Percentiles rank a stretch among this genome's conserved stretches.
phyloP scores from a whole-genome alignment of 1,140 invertebrate genomes.

The Heliconius hermathena region DNA sequence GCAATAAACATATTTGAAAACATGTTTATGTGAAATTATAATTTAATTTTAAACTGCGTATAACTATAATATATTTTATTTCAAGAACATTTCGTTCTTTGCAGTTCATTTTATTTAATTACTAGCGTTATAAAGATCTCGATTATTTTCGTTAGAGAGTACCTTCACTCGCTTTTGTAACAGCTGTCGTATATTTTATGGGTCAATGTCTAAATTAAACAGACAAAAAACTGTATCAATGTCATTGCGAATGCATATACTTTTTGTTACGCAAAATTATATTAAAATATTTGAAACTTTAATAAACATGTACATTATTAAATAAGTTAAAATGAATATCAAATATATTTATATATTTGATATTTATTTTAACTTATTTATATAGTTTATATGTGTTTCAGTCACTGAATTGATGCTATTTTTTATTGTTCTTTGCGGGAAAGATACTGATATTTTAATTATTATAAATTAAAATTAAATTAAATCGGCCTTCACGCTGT shows the following conservation, averaged over 20 bases:
- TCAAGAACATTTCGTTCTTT: neutral
- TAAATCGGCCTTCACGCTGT: too few relatives aligned
- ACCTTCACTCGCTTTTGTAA: constrained; percentile 11
- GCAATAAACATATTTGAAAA: too few relatives aligned
- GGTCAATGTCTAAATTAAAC: constrained; percentile 37
- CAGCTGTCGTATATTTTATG: constrained; percentile 8
- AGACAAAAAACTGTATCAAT: constrained; percentile 25
- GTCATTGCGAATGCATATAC: constrained; percentile 23
- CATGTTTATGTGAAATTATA: too few relatives aligned
- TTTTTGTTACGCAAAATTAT: constrained; percentile 19
- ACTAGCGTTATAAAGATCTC: neutral
- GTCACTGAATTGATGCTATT: too few relatives aligned
- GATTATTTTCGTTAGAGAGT: neutral
- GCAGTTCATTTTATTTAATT: neutral
- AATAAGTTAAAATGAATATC: neutral
- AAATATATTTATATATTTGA: too few relatives aligned
- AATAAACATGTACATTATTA: neutral
- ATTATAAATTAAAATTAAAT: too few relatives aligned
- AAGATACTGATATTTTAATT: too few relatives aligned
- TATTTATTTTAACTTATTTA: too few relatives aligned
- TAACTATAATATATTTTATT: too few relatives aligned
- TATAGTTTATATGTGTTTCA: too few relatives aligned
- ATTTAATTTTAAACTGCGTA: too few relatives aligned
- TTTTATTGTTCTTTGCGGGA: too few relatives aligned
- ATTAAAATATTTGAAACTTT: constrained; percentile 9